Evolutionary conservation across 2,113 vertebrate genomes (phyloP).

Genomic region (Eublepharis macularius): DNA sequence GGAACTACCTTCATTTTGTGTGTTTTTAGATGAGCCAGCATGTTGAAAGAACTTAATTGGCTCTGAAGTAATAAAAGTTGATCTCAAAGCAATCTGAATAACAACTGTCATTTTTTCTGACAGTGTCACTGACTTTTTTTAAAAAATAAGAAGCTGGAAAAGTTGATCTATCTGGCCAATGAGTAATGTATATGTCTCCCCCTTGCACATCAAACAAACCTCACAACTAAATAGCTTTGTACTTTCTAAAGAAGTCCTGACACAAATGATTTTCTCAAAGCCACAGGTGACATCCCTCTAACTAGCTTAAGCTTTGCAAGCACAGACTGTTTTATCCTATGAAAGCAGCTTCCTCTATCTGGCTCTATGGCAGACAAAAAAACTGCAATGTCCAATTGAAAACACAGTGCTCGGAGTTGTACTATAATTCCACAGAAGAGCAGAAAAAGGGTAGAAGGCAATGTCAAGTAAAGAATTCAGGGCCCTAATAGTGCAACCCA

Average conservation of each 20-base stretch:
- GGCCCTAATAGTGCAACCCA: too few relatives aligned
- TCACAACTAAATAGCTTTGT: background rate
- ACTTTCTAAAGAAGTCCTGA: background rate
- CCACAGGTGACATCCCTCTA: background rate
- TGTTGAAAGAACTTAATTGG: background rate
- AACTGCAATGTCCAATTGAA: background rate
- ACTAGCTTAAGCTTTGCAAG: background rate
- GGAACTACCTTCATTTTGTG: constrained; percentile 2
- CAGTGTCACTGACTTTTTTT: background rate
- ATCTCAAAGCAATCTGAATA: constrained; percentile 14
- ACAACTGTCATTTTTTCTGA: background rate
- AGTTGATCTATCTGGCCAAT: background rate
- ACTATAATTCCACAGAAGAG: background rate
- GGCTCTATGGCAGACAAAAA: background rate
- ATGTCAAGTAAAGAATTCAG: background rate
- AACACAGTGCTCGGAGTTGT: too few relatives aligned
- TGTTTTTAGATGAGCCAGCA: background rate
- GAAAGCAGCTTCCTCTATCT: background rate
- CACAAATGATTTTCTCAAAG: background rate
- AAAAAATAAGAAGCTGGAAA: background rate
- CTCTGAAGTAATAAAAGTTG: background rate
- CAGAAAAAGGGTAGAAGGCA: background rate
- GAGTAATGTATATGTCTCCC: background rate
- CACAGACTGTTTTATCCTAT: background rate
- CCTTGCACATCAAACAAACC: background rate